Conservation (phyloP, 2,113 vertebrate species). For the Hydrolagus affinis region DNA sequence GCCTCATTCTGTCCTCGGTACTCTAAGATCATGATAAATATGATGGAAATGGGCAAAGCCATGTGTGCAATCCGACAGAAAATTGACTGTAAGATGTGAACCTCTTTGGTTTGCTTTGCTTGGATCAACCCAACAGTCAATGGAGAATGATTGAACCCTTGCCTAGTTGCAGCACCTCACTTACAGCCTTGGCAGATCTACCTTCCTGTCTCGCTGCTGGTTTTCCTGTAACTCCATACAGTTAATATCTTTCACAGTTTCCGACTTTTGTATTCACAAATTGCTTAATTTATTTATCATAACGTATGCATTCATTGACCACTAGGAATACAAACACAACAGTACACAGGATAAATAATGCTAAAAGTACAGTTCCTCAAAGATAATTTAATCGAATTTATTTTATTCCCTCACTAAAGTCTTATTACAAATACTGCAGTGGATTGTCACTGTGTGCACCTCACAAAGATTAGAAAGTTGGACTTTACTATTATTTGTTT, state of each 20-base stretch:
- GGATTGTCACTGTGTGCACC: not conserved
- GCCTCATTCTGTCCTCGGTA: not conserved
- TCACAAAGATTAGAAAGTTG: constrained; percentile 13
- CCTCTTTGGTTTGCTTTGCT: not conserved
- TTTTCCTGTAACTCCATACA: not conserved
- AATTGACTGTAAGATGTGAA: no score
- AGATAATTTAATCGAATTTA: not conserved
- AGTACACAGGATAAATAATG: not conserved
- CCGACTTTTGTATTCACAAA: not conserved
- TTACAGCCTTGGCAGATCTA: not conserved
- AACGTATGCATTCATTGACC: not conserved
- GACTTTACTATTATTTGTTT: constrained; percentile 23
- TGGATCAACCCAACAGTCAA: not conserved
- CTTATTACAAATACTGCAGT: constrained; percentile 9
- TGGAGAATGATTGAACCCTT: not conserved
- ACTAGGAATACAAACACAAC: not conserved
- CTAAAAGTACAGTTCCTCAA: not conserved
- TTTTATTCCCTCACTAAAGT: not conserved
- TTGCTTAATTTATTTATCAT: not conserved
- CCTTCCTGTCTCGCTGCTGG: not conserved
- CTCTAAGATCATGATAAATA: not conserved
- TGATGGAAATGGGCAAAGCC: not conserved
- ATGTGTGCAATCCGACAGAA: not conserved
- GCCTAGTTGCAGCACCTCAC: not conserved
- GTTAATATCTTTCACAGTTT: not conserved